Percentiles rank a stretch among this genome's conserved stretches.
These are phyloP conservation scores for Drosophila testacea DNA, from an alignment of 2,888 invertebrate species.

Conservation along the genomic window DNA sequence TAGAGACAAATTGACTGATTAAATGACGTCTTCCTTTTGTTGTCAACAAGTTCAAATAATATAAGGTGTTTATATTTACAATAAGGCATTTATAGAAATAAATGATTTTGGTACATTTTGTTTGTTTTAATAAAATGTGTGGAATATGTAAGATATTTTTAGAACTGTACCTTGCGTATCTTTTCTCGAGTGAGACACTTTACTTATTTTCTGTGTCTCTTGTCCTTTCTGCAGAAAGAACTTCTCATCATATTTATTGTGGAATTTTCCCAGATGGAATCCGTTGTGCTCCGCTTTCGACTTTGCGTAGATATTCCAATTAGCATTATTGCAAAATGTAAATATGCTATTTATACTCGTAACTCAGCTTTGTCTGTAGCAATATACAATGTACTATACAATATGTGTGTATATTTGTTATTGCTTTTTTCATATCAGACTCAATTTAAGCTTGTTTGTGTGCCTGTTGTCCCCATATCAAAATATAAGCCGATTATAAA, in stretches of 20 bases:
- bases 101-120: too few relatives aligned
- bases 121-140: too few relatives aligned
- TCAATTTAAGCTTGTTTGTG: slow-evolving; percentile 72
- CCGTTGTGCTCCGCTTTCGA: slow-evolving; percentile 9
- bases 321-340: slow-evolving; percentile 49
- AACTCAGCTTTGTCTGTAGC: slow-evolving; percentile 11
- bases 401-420: slow-evolving; percentile 31
- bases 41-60: too few relatives aligned
- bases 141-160: too few relatives aligned
- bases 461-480: slow-evolving; percentile 67
- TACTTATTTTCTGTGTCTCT: neutral
- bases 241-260: slow-evolving; percentile 5
- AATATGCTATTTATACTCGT: slow-evolving; percentile 55
- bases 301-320: slow-evolving; percentile 39
- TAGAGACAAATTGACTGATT: too few relatives aligned
- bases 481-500: slow-evolving; percentile 74
- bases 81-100: too few relatives aligned
- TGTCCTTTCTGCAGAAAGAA: neutral
- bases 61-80: too few relatives aligned
- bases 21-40: too few relatives aligned
- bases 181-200: neutral
- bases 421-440: slow-evolving; percentile 55
- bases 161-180: too few relatives aligned
- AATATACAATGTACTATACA: neutral
- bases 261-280: slow-evolving; percentile 15